phyloP scores from a whole-genome alignment of 2,113 vertebrate genomes.

The Brachypodius melanocephalos region DNA sequence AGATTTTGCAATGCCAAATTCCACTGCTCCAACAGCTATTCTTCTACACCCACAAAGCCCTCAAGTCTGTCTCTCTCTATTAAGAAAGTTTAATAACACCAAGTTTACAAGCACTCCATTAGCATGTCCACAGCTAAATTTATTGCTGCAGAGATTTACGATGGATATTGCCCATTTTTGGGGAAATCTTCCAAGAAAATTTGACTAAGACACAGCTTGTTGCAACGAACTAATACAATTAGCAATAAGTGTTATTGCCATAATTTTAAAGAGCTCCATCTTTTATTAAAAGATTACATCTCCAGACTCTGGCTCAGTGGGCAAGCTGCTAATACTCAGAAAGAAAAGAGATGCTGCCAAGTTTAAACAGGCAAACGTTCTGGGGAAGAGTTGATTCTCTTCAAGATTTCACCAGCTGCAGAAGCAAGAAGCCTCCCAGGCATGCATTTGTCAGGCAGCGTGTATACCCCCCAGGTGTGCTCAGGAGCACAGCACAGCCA shows the following conservation, averaged over 20 bases:
- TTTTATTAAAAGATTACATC: not conserved
- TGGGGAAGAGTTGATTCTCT: not conserved
- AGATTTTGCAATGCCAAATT: conserved; percentile 22
- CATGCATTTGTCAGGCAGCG: not conserved
- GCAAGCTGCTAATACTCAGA: not conserved
- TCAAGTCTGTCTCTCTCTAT: conserved; percentile 18
- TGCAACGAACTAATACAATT: not conserved
- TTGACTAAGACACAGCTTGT: not conserved
- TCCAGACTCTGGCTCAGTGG: not conserved
- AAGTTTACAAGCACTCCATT: not conserved
- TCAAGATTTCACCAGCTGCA: not conserved
- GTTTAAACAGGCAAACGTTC: not conserved
- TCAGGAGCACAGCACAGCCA: not conserved
- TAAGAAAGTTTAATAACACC: conserved; percentile 8
- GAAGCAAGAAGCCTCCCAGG: not conserved
- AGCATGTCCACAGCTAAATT: conserved; percentile 12
- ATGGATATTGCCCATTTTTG: not conserved
- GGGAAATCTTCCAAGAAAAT: not conserved
- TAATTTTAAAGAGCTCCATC: conserved; percentile 2
- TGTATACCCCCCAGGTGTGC: not conserved
- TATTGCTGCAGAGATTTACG: not conserved
- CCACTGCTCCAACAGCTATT: conserved; percentile 32
- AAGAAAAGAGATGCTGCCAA: conserved; percentile 20
- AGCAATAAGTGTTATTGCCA: not conserved
- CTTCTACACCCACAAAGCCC: conserved; percentile 33